Conservation (phyloP, 2,797 vertebrate species). For the Onychomys arenicola region DNA sequence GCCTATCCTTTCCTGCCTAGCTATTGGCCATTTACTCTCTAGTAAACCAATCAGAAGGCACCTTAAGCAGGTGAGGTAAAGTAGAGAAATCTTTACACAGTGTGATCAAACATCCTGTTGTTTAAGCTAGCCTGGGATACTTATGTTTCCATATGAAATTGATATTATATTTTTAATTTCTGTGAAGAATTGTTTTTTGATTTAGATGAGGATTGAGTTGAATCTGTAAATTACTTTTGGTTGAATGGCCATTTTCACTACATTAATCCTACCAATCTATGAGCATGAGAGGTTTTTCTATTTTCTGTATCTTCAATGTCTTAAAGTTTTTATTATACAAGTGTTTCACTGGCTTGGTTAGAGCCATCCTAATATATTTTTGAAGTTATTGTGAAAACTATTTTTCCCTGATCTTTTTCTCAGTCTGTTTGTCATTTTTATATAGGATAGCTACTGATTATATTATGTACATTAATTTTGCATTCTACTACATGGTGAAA, state of each 20-base stretch:
- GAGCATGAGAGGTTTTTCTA: not conserved
- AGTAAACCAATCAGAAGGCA: not conserved
- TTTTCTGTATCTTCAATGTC: not conserved
- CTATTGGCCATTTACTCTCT: not conserved
- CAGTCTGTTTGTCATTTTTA: not conserved
- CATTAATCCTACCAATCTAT: not conserved
- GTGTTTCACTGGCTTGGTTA: not conserved
- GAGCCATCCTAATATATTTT: not conserved
- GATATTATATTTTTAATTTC: not conserved
- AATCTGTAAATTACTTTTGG: not conserved
- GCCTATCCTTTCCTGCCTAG: not conserved
- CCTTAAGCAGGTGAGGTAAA: not conserved
- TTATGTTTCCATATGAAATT: not conserved
- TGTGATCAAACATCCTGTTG: not conserved
- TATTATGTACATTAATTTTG: not conserved
- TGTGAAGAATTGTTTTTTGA: not conserved
- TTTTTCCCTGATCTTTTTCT: not conserved
- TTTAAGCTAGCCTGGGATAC: not conserved
- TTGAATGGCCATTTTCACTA: not conserved
- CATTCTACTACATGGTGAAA: not conserved
- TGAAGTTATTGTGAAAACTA: not conserved
- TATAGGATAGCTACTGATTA: not conserved
- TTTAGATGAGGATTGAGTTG: not conserved
- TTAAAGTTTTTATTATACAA: not conserved
- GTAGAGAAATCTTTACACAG: not conserved